phyloP scores from a whole-genome alignment of 2,888 invertebrate genomes.

The Aporophyla nigra region DNA sequence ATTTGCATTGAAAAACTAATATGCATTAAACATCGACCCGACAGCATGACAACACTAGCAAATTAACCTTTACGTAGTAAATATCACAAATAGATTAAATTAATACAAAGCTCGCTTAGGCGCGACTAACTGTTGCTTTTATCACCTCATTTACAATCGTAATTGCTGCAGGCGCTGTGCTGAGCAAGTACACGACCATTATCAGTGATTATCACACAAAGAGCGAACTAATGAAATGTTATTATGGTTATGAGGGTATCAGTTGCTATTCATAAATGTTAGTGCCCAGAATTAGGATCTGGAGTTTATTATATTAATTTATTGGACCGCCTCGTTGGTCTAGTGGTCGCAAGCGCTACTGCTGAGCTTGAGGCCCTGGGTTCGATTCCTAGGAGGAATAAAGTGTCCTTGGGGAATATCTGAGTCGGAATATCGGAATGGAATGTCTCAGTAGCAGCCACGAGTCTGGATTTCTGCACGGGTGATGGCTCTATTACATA shows the following conservation, averaged over 20 bases:
- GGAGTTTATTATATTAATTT: too few relatives aligned
- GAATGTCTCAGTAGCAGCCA: too few relatives aligned
- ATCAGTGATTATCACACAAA: conserved; percentile 44
- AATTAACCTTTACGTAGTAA: conserved; percentile 52
- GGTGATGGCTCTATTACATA: too few relatives aligned
- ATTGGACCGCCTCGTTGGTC: too few relatives aligned
- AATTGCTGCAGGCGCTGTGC: conserved; percentile 47
- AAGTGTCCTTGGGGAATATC: too few relatives aligned
- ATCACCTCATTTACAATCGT: conserved; percentile 59
- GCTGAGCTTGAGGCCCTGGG: too few relatives aligned
- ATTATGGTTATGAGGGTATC: too few relatives aligned
- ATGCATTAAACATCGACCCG: neutral
- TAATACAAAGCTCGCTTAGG: conserved; percentile 21
- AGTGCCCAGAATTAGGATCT: conserved; percentile 4
- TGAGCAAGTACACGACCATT: conserved; percentile 22
- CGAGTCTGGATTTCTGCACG: too few relatives aligned
- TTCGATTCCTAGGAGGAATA: too few relatives aligned
- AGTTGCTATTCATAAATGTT: conserved; percentile 16
- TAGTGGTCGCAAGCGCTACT: too few relatives aligned
- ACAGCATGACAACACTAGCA: conserved; percentile 28
- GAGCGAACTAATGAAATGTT: conserved; percentile 56
- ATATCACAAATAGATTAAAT: conserved; percentile 57
- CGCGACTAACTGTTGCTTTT: conserved; percentile 40
- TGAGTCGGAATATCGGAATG: too few relatives aligned
- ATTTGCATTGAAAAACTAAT: conserved; percentile 7